Percentiles rank a stretch among this genome's conserved stretches.
Conservation (phyloP, 2,113 vertebrate species). For the Puntigrus tetrazona region DNA sequence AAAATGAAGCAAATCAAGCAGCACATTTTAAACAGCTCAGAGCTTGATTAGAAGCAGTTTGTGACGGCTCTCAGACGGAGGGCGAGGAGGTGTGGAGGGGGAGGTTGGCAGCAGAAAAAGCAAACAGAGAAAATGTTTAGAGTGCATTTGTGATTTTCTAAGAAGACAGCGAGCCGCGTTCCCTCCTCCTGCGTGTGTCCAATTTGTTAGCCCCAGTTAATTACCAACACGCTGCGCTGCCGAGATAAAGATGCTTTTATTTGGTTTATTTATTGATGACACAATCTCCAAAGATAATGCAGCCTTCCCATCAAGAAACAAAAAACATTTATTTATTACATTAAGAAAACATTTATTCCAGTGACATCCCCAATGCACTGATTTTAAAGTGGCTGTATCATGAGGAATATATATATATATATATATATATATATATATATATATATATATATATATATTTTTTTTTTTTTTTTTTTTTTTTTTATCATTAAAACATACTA, state of each 20-base stretch:
- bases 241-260: constrained; percentile 63
- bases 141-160: constrained; percentile 44
- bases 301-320: constrained; percentile 44
- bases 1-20: constrained; percentile 50
- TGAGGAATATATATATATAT: no score
- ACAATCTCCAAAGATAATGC: constrained; percentile 60
- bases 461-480: no score
- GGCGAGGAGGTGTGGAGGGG: background rate
- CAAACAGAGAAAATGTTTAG: constrained; percentile 49
- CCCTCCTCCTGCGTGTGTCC: constrained; percentile 57
- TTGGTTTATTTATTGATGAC: constrained; percentile 64
- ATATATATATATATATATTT: no score
- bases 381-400: constrained; percentile 17
- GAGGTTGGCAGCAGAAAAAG: constrained; percentile 31
- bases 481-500: no score
- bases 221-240: constrained; percentile 60
- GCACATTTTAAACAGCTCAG: constrained; percentile 36
- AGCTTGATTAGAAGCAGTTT: constrained; percentile 38
- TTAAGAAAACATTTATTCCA: constrained; percentile 25
- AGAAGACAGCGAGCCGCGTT: constrained; percentile 50
- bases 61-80: constrained; percentile 44
- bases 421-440: no score
- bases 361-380: background rate
- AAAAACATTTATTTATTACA: constrained; percentile 25
- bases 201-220: constrained; percentile 65